Base-by-base conservation (phyloP, 2,888 invertebrate species). In the Euplexia lucipara region DNA sequence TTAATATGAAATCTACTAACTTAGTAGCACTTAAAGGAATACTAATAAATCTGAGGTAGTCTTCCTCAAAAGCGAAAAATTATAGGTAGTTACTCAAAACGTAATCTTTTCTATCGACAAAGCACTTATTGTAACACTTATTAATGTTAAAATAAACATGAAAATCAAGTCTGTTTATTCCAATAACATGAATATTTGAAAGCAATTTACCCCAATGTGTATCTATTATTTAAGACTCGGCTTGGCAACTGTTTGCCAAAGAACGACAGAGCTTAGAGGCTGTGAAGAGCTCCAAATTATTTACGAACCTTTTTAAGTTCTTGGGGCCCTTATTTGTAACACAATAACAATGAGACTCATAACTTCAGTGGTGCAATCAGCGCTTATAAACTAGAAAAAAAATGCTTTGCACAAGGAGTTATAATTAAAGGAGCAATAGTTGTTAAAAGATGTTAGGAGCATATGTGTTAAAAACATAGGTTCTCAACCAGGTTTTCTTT, bases 111-210 rank as follows among this genome's bases (percentile, higher is more conserved):
- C 26, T 3, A 26, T 26, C 26, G n/a, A 12, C 10, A 12, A 14
- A 59, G 30, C 18, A n/a, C 2, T 30, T 58, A 30, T 30, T n/a
- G 10, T 8, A 26, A 18, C 44, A 6, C 10, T 12, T 16, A 9
- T 32, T 14, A 10, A 4, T 45, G 65, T 66, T 22, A 37, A 49
- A n/a, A 63, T 42, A 26, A 63, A 30, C 16, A 70, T 57, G 14
- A 18, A 70, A 42, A 44, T 35, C 58, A 20, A 5, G 16, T 16
- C 14, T 58, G 10, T 44, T 58, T 70, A 44, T 44, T 58, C n/a
- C 10, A 58, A 14, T 45, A 39, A 12, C 34, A 61, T 34, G 45
- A 65, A 65, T 65, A 32, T 70, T 47, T 47, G 20, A 70, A 16
- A 26, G 6, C 34, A 47, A 39, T 70, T 65, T 26, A 37, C 39